These are phyloP conservation scores for Trachythela sp. DNA, from an alignment of 64 coral and sea anemone genomes.

Conservation along the genomic window DNA sequence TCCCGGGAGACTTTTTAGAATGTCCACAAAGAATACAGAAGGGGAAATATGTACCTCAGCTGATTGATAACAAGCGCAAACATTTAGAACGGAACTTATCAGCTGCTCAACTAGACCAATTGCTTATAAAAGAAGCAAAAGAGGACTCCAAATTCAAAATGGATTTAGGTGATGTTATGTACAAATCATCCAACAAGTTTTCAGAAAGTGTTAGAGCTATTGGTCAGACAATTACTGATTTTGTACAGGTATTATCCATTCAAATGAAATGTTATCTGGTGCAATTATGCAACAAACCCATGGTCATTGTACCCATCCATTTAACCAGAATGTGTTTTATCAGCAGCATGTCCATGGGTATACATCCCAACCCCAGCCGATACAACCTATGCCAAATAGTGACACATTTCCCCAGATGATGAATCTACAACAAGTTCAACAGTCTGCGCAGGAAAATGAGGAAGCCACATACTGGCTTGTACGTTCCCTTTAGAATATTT, in stretches of 20 bases:
- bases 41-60: background rate
- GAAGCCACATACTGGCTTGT: no score
- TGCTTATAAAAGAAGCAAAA: background rate
- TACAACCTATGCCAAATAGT: background rate
- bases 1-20: background rate
- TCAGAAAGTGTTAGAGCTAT: background rate
- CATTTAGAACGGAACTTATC: background rate
- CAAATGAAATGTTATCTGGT: background rate
- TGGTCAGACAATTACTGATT: background rate
- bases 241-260: background rate
- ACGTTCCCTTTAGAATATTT: no score
- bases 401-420: background rate
- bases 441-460: no score
- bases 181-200: constrained; percentile 36
- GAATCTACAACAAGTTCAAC: background rate
- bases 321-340: background rate
- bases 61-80: background rate
- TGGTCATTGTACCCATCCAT: background rate
- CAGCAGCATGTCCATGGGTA: background rate
- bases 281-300: background rate
- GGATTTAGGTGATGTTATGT: constrained; percentile 29
- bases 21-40: background rate
- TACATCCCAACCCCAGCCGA: background rate
- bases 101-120: background rate
- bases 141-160: background rate